A percentile compares a stretch with the other conserved stretches of the same genome.
Conservation (phyloP, 2,113 vertebrate genomes). For the Dipodomys spectabilis region DNA sequence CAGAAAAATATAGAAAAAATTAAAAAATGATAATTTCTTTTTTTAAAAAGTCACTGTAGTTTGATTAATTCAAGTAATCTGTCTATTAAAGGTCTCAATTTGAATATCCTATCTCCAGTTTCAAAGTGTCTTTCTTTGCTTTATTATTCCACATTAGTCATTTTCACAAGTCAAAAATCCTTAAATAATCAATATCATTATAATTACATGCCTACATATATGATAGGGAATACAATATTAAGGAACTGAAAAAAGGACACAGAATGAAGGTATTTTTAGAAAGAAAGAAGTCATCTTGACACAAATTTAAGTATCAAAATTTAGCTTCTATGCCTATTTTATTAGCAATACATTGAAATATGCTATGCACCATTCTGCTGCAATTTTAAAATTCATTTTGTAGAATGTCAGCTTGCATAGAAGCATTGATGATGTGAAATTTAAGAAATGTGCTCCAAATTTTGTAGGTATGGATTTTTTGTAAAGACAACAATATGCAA, state of each 20-base stretch:
- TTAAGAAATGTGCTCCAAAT: constrained; percentile 33
- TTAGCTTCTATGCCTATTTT: not conserved
- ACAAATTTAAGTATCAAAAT: constrained; percentile 1
- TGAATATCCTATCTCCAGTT: not conserved
- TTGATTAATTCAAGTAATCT: not conserved
- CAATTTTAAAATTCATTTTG: not conserved
- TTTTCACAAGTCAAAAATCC: constrained; percentile 44
- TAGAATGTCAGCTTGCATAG: not conserved
- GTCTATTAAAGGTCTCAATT: not conserved
- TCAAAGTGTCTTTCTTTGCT: not conserved
- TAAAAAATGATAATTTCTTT: not conserved
- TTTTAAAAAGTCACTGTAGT: not conserved
- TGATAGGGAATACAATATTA: not conserved
- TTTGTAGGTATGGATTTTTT: not conserved
- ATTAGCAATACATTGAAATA: not conserved
- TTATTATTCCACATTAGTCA: not conserved
- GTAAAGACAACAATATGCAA: not conserved
- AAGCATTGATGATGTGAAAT: not conserved
- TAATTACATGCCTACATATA: not conserved
- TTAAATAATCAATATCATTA: not conserved
- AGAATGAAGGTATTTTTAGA: not conserved
- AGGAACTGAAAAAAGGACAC: not conserved
- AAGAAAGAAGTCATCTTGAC: not conserved
- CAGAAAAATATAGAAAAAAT: not conserved
- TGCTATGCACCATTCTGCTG: not conserved